Evolutionary conservation across 2,797 vertebrate genomes (phyloP).

Genomic region (Sandelia bainsii): DNA sequence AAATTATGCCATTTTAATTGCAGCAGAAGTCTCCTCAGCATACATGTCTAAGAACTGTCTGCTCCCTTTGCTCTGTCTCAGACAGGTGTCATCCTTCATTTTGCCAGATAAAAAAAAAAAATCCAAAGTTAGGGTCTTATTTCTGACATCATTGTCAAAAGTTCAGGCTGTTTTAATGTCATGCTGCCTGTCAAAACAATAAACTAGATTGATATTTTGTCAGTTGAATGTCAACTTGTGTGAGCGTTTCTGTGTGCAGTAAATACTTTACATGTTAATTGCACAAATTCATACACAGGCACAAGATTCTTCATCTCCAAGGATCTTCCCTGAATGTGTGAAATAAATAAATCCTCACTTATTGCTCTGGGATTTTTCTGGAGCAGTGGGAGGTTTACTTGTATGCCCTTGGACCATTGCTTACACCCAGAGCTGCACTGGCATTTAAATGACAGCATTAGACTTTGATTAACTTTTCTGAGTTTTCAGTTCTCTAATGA

Average conservation of each 20-base stretch:
- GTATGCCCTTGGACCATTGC: neutral
- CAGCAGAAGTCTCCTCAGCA: slow-evolving; percentile 2
- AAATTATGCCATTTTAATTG: neutral
- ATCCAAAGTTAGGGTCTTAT: neutral
- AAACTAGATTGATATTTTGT: neutral
- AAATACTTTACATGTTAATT: neutral
- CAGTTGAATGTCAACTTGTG: neutral
- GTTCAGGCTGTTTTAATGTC: slow-evolving; percentile 1
- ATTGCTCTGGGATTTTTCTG: slow-evolving; percentile 11
- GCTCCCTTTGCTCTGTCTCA: neutral
- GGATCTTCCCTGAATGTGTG: neutral
- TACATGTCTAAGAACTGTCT: neutral
- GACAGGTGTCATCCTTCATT: slow-evolving; percentile 8
- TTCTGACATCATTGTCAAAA: slow-evolving; percentile 2
- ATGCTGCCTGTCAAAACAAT: neutral
- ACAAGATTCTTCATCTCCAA: neutral
- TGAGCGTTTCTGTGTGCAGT: neutral
- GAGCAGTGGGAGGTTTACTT: neutral
- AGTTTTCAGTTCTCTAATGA: slow-evolving; percentile 11
- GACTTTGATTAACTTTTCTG: slow-evolving; percentile 23
- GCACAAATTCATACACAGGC: neutral
- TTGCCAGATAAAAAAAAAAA: neutral
- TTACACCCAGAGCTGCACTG: slow-evolving; percentile 2
- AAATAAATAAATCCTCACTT: neutral
- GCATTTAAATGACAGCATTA: slow-evolving; percentile 40